These are phyloP conservation scores for Rhingia campestris DNA, from an alignment of 2,888 invertebrate genomes.

Conservation along the genomic window DNA sequence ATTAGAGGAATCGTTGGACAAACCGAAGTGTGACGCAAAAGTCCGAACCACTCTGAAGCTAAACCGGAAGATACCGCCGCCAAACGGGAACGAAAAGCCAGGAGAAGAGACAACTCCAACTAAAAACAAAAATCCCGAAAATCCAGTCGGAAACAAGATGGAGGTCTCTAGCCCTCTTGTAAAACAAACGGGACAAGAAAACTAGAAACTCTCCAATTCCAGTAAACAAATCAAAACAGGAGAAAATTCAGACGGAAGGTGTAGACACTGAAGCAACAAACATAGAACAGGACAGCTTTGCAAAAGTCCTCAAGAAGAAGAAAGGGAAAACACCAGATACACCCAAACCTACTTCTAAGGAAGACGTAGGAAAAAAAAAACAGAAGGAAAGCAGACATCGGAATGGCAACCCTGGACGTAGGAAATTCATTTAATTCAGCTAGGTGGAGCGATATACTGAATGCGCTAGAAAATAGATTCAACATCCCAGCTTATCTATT, in stretches of 20 bases:
- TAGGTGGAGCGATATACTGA: too few species aligned
- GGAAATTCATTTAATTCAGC: too few species aligned
- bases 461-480: too few species aligned
- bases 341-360: neutral
- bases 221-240: neutral
- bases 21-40: too few species aligned
- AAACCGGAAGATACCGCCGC: too few species aligned
- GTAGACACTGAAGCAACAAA: neutral
- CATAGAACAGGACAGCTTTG: neutral
- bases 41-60: too few species aligned
- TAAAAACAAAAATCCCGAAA: too few species aligned
- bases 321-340: neutral
- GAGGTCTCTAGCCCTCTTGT: slow-evolving; percentile 2
- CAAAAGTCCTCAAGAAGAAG: neutral
- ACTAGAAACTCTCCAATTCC: neutral
- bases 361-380: neutral
- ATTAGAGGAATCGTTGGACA: too few species aligned
- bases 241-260: neutral
- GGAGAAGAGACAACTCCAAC: too few species aligned
- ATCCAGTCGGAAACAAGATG: neutral
- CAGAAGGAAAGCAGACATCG: neutral
- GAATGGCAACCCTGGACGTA: neutral
- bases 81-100: too few species aligned
- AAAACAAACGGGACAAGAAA: neutral
- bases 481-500: too few species aligned